Percentiles rank a stretch among this genome's conserved stretches.
These are phyloP conservation scores for Pelobates fuscus DNA, from an alignment of 2,113 vertebrate species.

Conservation along the genomic window DNA sequence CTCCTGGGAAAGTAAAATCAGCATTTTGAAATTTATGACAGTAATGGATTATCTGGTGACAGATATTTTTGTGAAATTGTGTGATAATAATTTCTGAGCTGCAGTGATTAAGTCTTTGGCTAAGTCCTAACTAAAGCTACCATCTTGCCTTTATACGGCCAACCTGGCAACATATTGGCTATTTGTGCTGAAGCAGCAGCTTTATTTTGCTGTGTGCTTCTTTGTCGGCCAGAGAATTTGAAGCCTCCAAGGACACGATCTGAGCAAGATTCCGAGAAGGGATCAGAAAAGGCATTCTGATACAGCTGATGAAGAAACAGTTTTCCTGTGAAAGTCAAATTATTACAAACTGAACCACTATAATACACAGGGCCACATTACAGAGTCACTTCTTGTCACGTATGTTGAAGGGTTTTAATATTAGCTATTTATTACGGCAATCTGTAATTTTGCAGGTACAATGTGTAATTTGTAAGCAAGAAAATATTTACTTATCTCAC, in stretches of 20 bases:
- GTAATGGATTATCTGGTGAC: constrained; percentile 7
- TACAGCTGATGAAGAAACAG: constrained; percentile 33
- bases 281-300: constrained; percentile 31
- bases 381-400: background rate
- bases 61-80: constrained; percentile 12
- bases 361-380: background rate
- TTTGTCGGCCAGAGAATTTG: constrained; percentile 26
- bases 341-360: constrained; percentile 7
- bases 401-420: no score
- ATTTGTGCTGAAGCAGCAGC: constrained; percentile 23
- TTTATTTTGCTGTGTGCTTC: constrained; percentile 37
- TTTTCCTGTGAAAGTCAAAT: constrained; percentile 4
- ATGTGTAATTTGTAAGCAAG: no score
- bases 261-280: constrained; percentile 26
- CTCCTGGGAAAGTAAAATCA: background rate
- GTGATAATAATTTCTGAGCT: constrained; percentile 26
- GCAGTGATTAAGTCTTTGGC: constrained; percentile 19
- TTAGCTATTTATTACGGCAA: no score
- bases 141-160: constrained; percentile 5
- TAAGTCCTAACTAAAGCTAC: constrained; percentile 15
- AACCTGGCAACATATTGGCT: constrained; percentile 7
- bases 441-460: no score
- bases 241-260: constrained; percentile 38
- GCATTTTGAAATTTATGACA: background rate
- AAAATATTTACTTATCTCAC: no score